Evolutionary conservation across 1,140 invertebrate species (phyloP).

Genomic region (Trichoplusia ni): DNA sequence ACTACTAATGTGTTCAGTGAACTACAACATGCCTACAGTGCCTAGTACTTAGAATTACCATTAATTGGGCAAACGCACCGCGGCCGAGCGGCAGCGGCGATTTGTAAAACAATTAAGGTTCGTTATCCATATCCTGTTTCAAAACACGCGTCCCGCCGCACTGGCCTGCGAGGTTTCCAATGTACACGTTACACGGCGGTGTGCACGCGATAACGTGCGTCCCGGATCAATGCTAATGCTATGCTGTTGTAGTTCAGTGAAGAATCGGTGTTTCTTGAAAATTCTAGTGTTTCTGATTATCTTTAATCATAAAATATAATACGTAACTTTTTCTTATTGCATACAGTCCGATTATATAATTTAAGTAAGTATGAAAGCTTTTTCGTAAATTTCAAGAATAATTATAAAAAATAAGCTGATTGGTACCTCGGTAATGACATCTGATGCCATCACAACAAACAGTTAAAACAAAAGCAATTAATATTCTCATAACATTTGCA

Average conservation of each 20-base stretch:
- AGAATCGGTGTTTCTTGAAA: not conserved
- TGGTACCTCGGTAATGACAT: too few relatives aligned
- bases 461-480: too few relatives aligned
- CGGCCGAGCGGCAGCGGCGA: not conserved
- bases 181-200: not conserved
- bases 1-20: not conserved
- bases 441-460: too few relatives aligned
- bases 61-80: constrained; percentile 4
- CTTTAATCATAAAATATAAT: too few relatives aligned
- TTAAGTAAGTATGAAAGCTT: too few relatives aligned
- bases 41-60: too few relatives aligned
- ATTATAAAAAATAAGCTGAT: too few relatives aligned
- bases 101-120: constrained; percentile 22
- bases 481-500: too few relatives aligned
- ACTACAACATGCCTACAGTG: not conserved
- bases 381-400: too few relatives aligned
- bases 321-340: too few relatives aligned
- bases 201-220: constrained; percentile 17
- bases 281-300: not conserved
- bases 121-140: constrained; percentile 24
- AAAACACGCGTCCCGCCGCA: not conserved
- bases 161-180: not conserved
- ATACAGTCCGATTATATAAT: too few relatives aligned
- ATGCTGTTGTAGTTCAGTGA: not conserved
- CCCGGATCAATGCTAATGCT: not conserved